phyloP scores from a whole-genome alignment of 2,797 vertebrate species.

The Sebastes nivosus region DNA sequence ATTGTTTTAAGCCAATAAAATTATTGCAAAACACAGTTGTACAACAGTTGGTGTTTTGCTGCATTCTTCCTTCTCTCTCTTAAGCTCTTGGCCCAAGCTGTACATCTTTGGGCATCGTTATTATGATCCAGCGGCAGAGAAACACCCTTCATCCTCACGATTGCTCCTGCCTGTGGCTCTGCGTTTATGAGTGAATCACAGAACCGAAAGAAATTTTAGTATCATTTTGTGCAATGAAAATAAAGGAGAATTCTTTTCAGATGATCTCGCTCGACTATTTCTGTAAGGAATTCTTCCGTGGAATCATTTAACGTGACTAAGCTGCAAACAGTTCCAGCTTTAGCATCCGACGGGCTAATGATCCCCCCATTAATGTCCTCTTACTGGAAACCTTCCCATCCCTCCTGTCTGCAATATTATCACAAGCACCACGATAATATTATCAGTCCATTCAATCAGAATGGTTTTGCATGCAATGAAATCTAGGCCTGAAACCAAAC shows the following conservation, averaged over 20 bases:
- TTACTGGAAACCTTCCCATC: not conserved
- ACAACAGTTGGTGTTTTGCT: conserved; percentile 13
- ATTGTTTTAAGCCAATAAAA: conserved; percentile 12
- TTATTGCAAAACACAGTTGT: conserved; percentile 53
- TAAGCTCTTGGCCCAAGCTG: conserved; percentile 21
- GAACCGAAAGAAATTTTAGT: not conserved
- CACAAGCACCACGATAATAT: conserved; percentile 34
- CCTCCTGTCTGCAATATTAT: conserved; percentile 11
- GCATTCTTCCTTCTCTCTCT: conserved; percentile 24
- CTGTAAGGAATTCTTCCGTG: conserved; percentile 16
- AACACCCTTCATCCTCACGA: conserved; percentile 33
- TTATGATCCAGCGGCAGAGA: conserved; percentile 31
- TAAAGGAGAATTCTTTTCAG: conserved; percentile 16
- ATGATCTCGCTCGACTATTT: conserved; percentile 34
- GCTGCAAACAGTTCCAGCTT: conserved; percentile 1
- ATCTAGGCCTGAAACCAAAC: conserved; percentile 37
- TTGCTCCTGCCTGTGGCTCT: conserved; percentile 14
- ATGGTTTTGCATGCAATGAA: conserved; percentile 28
- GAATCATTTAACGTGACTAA: conserved; percentile 12
- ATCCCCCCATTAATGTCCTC: conserved; percentile 1
- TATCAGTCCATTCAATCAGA: conserved; percentile 16
- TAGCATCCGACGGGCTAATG: not conserved
- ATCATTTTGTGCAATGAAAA: conserved; percentile 15
- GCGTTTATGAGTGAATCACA: conserved; percentile 16
- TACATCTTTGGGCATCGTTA: conserved; percentile 10